Evolutionary conservation across 2,888 invertebrate genomes (phyloP).

Genomic region (Yponomeuta plumbellus): DNA sequence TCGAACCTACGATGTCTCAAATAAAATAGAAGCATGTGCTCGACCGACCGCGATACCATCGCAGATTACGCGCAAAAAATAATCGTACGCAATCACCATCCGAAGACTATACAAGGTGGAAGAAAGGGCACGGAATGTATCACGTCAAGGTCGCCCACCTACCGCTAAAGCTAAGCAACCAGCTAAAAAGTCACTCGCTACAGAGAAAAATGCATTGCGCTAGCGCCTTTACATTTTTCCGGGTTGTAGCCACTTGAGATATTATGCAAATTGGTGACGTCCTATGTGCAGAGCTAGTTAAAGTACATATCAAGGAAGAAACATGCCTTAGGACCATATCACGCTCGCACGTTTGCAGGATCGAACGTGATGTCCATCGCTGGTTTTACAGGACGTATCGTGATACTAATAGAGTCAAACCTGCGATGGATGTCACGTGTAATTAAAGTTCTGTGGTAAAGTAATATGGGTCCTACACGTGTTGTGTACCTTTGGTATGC

Average conservation of each 20-base stretch:
- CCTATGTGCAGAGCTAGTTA: not conserved
- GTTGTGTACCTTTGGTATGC: no score
- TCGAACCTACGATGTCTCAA: no score
- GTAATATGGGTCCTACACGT: no score
- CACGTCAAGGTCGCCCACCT: slow-evolving; percentile 53
- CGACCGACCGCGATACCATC: no score
- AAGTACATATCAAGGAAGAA: not conserved
- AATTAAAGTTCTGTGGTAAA: no score
- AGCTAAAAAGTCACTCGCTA: slow-evolving; percentile 24
- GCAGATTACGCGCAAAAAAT: not conserved
- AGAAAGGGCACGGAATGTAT: slow-evolving; percentile 70
- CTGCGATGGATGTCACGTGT: no score
- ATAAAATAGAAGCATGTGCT: no score
- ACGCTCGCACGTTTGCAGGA: no score
- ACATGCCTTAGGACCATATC: not conserved
- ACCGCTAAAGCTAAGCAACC: slow-evolving; percentile 36
- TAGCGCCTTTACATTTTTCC: not conserved
- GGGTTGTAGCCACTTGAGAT: slow-evolving; percentile 1
- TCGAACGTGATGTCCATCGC: no score
- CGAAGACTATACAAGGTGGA: slow-evolving; percentile 71
- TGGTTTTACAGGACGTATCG: no score
- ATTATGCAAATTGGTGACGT: not conserved
- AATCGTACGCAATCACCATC: slow-evolving; percentile 66
- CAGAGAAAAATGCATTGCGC: not conserved
- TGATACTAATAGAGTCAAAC: no score